A percentile compares a stretch with the other conserved stretches of the same genome.
These are phyloP conservation scores for Chrosomus eos DNA, from an alignment of 2,797 vertebrate genomes.

Conservation along the genomic window DNA sequence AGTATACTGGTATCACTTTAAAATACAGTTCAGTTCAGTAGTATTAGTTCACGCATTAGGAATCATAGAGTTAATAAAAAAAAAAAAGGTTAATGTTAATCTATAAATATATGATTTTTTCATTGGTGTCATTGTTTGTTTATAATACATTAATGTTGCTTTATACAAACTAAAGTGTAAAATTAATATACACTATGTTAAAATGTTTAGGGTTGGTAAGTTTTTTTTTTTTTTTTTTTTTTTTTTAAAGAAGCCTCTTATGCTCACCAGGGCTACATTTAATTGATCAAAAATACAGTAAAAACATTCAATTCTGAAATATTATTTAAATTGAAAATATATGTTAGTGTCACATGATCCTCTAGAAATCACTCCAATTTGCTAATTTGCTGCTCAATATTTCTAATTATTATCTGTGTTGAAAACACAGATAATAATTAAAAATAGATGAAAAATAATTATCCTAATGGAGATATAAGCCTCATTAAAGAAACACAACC, in stretches of 20 bases:
- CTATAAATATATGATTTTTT: neutral
- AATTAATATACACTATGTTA: neutral
- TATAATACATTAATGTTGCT: neutral
- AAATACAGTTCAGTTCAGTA: neutral
- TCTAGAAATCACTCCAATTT: neutral
- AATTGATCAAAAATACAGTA: neutral
- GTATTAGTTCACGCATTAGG: neutral
- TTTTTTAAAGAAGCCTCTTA: neutral
- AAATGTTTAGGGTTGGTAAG: neutral
- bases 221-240: neutral
- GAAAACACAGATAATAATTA: no score
- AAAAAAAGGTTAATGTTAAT: neutral
- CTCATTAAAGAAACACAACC: neutral
- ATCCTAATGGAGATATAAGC: neutral
- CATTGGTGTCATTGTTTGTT: neutral
- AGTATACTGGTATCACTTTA: neutral
- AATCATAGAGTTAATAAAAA: neutral
- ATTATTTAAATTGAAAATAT: neutral
- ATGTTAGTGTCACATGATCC: no score
- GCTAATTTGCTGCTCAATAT: neutral
- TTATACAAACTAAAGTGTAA: neutral
- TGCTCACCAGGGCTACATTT: neutral
- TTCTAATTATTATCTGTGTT: neutral
- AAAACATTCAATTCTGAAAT: neutral
- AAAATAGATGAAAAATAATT: neutral